These are phyloP conservation scores for Dolichomitus sp. DNA, from an alignment of 2,888 invertebrate species.

Conservation along the genomic window DNA sequence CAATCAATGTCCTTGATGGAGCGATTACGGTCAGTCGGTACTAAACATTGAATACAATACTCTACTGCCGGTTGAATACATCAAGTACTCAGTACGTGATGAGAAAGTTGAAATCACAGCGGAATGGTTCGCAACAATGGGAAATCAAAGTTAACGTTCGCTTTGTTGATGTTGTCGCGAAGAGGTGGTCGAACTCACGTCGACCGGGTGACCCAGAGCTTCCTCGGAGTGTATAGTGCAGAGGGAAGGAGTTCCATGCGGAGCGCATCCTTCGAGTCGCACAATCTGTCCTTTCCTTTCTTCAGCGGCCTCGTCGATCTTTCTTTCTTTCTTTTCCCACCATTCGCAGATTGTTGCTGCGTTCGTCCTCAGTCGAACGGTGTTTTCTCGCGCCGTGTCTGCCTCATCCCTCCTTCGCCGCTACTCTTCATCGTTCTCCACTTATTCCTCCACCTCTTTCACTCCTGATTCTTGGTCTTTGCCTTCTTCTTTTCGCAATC, in stretches of 20 bases:
- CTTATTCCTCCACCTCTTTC: conserved; percentile 22
- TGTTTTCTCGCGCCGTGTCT: conserved; percentile 8
- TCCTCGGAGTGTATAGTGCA: conserved; percentile 60
- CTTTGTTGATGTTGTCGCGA: conserved; percentile 59
- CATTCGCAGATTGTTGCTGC: conserved; percentile 30
- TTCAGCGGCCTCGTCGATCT: conserved; percentile 45
- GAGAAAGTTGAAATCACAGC: neutral
- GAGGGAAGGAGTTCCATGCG: conserved; percentile 43
- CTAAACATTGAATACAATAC: neutral
- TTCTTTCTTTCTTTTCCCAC: conserved; percentile 48
- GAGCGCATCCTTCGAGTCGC: conserved; percentile 49
- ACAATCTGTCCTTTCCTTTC: conserved; percentile 48
- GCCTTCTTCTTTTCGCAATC: conserved; percentile 29
- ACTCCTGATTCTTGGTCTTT: conserved; percentile 34
- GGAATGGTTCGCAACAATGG: neutral
- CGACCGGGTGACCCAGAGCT: conserved; percentile 79
- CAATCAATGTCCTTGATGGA: neutral
- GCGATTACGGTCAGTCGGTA: neutral
- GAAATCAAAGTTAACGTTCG: conserved; percentile 8
- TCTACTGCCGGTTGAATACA: neutral
- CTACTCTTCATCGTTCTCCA: conserved; percentile 21
- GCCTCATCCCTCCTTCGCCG: conserved; percentile 23
- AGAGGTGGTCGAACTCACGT: conserved; percentile 73
- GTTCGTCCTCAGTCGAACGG: conserved; percentile 48
- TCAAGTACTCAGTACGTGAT: neutral